Evolutionary conservation across 92 coral and sea anemone genomes (phyloP), one percentile per base, ranked within the genome.

Genomic region (Epizoanthus illoricatus): DNA sequence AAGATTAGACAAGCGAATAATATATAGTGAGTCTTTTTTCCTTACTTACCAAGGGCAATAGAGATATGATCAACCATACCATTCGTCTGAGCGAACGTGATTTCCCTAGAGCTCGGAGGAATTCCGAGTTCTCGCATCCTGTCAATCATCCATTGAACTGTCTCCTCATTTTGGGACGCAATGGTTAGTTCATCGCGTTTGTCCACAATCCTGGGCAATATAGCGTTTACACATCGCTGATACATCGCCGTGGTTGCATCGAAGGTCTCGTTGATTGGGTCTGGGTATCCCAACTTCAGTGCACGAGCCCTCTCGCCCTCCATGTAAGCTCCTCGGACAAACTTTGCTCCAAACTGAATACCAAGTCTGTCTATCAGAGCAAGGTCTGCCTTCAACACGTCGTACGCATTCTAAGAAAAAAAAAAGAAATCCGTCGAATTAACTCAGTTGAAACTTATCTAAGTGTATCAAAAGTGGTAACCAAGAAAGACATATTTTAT

Each of bases 11-110:
- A 49, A 7, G 56, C 15, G n/a, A n/a, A n/a, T n/a, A n/a, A n/a
- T n/a, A n/a, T n/a, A n/a, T n/a, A n/a, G n/a, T n/a, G n/a, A n/a
- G n/a, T n/a, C n/a, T n/a, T n/a, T n/a, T n/a, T n/a, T n/a, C n/a
- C n/a, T n/a, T n/a, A n/a, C n/a, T n/a, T n/a, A n/a, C 98, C 86
- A 90, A 83, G 76, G 89, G 79, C 61, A 88, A 81, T 7, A 94
- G 90, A 81, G 64, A 86, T 76, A 45, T 86, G 85, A 41, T 86
- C 89, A 52, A 78, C 83, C 89, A 86, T 86, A 45, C 89, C 89
- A 65, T 86, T 71, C 15, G 84, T 62, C 52, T 86, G 89, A 28
- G 81, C 89, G 52, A 86, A 86, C 15, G 68, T 73, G 2, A 86
- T 81, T 15, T 76, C 49, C 8, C 74, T 67, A 28, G 59, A 70